Evolutionary conservation across 2,888 invertebrate genomes (phyloP).

Genomic region (Myathropa florea): DNA sequence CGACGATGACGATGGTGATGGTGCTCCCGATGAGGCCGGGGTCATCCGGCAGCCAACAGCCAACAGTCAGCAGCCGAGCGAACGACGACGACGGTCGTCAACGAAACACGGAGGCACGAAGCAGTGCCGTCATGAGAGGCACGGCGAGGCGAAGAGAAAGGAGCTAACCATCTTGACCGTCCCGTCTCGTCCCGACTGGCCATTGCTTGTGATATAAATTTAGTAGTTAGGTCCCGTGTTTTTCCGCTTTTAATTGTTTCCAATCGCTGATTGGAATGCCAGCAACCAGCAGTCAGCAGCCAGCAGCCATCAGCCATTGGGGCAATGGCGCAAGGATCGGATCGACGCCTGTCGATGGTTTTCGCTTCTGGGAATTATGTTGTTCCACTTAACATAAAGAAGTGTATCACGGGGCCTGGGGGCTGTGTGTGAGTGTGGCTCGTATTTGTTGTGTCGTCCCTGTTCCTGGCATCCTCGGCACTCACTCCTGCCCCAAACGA

Average conservation of each 20-base stretch:
- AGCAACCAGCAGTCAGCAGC: constrained; percentile 61
- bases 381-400: constrained; percentile 80
- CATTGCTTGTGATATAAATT: constrained; percentile 59
- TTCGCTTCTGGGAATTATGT: constrained; percentile 80
- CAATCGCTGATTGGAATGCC: constrained; percentile 76
- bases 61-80: too few relatives aligned
- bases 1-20: constrained; percentile 43
- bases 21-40: constrained; percentile 43
- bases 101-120: background rate
- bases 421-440: constrained; percentile 73
- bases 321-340: constrained; percentile 55
- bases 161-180: constrained; percentile 4
- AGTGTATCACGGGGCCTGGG: constrained; percentile 50
- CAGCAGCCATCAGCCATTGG: constrained; percentile 66
- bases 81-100: background rate
- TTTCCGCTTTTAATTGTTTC: constrained; percentile 79
- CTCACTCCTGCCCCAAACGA: constrained; percentile 73
- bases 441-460: constrained; percentile 52
- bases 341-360: constrained; percentile 66
- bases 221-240: constrained; percentile 76
- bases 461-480: constrained; percentile 38
- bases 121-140: background rate
- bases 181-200: background rate
- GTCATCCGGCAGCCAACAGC: constrained; percentile 26
- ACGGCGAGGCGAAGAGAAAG: background rate